These are phyloP conservation scores for Zosterops pallidus DNA, from an alignment of 2,113 vertebrate genomes.

Conservation along the genomic window DNA sequence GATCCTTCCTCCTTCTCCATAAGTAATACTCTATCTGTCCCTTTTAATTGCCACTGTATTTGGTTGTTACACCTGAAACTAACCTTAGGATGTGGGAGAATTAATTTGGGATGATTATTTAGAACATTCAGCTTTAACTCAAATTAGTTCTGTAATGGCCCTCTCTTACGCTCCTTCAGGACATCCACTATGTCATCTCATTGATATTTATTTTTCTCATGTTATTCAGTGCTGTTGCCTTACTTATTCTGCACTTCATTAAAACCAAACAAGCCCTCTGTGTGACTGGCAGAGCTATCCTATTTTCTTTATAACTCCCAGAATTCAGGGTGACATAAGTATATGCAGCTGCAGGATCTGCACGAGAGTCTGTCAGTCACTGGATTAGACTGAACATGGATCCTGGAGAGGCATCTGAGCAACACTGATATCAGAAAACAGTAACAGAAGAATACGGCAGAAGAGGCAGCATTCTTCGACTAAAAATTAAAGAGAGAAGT, in stretches of 20 bases:
- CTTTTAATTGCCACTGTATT: not conserved
- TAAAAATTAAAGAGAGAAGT: not conserved
- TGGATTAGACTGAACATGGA: not conserved
- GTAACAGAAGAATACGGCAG: not conserved
- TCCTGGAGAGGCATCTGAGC: not conserved
- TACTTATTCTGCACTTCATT: not conserved
- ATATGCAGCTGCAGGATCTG: not conserved
- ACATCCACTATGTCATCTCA: not conserved
- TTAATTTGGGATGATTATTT: not conserved
- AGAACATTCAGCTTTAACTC: not conserved
- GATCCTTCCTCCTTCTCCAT: not conserved
- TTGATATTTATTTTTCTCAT: not conserved
- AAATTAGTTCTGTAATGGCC: not conserved
- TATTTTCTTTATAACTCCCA: not conserved
- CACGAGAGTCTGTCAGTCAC: not conserved
- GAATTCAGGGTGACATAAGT: not conserved
- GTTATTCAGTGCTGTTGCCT: not conserved
- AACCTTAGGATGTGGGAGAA: not conserved
- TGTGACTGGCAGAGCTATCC: not conserved
- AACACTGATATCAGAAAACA: not conserved
- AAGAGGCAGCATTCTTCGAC: not conserved
- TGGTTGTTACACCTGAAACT: not conserved
- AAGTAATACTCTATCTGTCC: not conserved
- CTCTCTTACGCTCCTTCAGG: rapidly evolving
- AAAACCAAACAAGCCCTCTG: not conserved